Evolutionary conservation across 2,113 vertebrate genomes (phyloP).

Genomic region (Pseudonaja textilis): DNA sequence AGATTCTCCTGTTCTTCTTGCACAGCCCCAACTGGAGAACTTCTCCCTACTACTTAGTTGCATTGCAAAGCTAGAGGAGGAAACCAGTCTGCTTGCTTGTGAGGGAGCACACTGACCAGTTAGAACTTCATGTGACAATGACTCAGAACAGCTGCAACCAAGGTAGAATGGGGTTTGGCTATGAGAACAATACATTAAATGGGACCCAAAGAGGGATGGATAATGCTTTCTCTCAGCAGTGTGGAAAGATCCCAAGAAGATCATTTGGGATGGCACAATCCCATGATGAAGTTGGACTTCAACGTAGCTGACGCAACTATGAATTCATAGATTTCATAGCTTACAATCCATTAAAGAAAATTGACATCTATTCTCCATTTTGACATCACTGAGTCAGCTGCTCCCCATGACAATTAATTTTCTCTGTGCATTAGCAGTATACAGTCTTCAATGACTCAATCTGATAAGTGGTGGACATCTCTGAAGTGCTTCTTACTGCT

Average conservation of each 20-base stretch:
- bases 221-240: not conserved
- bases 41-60: not conserved
- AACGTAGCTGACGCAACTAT: not conserved
- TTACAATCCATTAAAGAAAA: not conserved
- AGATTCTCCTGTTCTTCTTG: not conserved
- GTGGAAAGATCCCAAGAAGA: not conserved
- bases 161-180: not conserved
- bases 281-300: not conserved
- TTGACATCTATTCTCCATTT: not conserved
- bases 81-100: not conserved
- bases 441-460: not conserved
- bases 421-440: not conserved
- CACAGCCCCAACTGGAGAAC: not conserved
- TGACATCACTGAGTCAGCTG: not conserved
- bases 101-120: not conserved
- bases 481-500: not conserved
- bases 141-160: not conserved
- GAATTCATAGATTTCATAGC: not conserved
- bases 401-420: not conserved
- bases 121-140: not conserved
- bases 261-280: not conserved
- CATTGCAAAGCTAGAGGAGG: not conserved
- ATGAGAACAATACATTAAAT: not conserved
- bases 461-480: not conserved
- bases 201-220: not conserved